Conservation (phyloP, 2,113 vertebrate genomes). For the Corapipo altera region DNA sequence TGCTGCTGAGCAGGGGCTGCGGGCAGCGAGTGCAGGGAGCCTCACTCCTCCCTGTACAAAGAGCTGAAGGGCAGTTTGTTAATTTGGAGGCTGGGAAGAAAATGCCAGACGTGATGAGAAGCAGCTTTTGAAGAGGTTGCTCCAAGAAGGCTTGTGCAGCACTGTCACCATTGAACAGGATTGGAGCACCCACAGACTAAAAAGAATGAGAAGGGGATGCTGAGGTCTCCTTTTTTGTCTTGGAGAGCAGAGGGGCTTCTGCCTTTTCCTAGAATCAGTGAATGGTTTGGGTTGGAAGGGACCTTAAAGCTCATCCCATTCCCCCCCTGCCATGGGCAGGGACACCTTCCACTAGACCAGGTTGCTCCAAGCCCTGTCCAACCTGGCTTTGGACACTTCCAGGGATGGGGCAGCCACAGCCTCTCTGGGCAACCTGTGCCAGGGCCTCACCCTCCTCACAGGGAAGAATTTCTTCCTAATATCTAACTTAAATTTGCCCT, state of each 20-base stretch:
- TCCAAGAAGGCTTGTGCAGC: not conserved
- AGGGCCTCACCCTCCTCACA: not conserved
- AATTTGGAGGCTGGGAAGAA: not conserved
- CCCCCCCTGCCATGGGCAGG: not conserved
- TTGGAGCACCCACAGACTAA: not conserved
- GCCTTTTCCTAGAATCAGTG: not conserved
- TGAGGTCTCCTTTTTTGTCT: not conserved
- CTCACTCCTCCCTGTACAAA: not conserved
- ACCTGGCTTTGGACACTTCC: not conserved
- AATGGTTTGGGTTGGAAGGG: not conserved
- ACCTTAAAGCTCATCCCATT: not conserved
- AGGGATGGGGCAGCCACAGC: not conserved
- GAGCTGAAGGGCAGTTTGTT: not conserved
- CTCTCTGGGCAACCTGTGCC: not conserved
- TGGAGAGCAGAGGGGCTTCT: not conserved
- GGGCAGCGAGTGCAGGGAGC: not conserved
- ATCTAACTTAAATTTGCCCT: not conserved
- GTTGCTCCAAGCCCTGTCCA: not conserved
- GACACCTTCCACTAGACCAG: not conserved
- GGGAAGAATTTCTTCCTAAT: not conserved
- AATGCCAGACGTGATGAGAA: not conserved
- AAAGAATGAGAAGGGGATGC: not conserved
- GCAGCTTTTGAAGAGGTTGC: not conserved
- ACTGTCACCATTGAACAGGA: fast-evolving
- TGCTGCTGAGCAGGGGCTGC: too few relatives aligned